phyloP scores from a whole-genome alignment of 2,888 invertebrate species.

The Erebia epiphron region DNA sequence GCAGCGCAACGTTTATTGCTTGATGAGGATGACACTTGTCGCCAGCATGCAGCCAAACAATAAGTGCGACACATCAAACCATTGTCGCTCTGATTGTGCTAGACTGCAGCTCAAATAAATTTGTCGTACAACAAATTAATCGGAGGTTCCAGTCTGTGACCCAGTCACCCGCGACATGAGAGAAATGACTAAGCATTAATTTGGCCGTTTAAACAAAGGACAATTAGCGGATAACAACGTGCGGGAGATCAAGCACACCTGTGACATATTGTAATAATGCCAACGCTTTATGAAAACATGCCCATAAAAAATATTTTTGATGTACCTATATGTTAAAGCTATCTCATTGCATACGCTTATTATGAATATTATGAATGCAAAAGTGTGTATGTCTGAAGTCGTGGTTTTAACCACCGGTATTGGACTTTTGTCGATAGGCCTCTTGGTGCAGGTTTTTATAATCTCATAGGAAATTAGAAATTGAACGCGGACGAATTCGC shows the following conservation, averaged over 20 bases:
- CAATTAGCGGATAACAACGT: slow-evolving; percentile 16
- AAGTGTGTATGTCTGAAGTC: no score
- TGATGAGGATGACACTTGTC: no score
- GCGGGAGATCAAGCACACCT: slow-evolving; percentile 14
- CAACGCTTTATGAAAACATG: slow-evolving; percentile 10
- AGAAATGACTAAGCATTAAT: slow-evolving; percentile 58
- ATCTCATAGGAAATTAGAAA: not conserved
- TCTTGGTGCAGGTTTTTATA: not conserved
- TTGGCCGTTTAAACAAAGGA: slow-evolving; percentile 36
- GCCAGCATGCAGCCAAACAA: no score
- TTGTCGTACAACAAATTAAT: not conserved
- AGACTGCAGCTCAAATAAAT: not conserved
- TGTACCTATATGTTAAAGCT: no score
- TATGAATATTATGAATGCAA: no score
- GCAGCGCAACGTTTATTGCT: no score
- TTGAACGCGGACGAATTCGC: not conserved
- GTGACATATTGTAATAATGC: slow-evolving; percentile 11
- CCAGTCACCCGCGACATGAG: slow-evolving; percentile 8
- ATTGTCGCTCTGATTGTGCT: no score
- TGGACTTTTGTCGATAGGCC: not conserved
- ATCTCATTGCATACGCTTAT: no score
- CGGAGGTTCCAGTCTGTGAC: not conserved
- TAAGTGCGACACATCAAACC: no score
- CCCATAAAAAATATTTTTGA: not conserved
- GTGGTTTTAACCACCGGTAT: not conserved